These are phyloP conservation scores for Schizothorax lantsangensis DNA, from an alignment of 2,797 vertebrate genomes.

Conservation along the genomic window DNA sequence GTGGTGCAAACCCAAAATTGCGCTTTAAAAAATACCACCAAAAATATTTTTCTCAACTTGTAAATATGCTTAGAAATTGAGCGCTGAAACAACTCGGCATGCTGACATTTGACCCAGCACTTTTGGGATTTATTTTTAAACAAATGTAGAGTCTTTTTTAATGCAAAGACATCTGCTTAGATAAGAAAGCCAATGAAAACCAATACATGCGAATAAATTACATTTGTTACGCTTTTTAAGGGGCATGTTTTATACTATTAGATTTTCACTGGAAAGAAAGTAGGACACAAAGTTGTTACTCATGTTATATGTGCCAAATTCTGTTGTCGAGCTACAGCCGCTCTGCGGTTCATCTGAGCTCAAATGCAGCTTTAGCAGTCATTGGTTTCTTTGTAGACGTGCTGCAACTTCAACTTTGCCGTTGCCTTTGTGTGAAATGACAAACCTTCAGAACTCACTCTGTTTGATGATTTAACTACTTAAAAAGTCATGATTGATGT, in stretches of 20 bases:
- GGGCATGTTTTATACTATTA: not conserved
- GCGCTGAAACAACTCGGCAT: no score
- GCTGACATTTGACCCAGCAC: not conserved
- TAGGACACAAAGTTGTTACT: not conserved
- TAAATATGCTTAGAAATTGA: not conserved
- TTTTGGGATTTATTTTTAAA: not conserved
- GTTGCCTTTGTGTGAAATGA: not conserved
- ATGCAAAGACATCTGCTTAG: not conserved
- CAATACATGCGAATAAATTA: not conserved
- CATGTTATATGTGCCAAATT: not conserved
- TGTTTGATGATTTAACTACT: not conserved
- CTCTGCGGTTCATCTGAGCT: not conserved
- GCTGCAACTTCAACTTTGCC: not conserved
- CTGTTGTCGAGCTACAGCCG: not conserved
- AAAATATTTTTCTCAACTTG: not conserved
- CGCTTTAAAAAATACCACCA: not conserved
- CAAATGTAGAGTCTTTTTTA: not conserved
- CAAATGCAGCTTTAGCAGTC: not conserved
- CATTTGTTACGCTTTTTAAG: not conserved
- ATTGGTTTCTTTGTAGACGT: not conserved
- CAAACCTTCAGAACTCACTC: not conserved
- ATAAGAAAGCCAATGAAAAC: not conserved
- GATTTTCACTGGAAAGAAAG: not conserved
- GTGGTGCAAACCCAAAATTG: not conserved
- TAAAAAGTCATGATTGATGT: not conserved